These are phyloP conservation scores for Anarhynchus alexandrinus DNA, from an alignment of 2,113 vertebrate genomes.

Conservation along the genomic window DNA sequence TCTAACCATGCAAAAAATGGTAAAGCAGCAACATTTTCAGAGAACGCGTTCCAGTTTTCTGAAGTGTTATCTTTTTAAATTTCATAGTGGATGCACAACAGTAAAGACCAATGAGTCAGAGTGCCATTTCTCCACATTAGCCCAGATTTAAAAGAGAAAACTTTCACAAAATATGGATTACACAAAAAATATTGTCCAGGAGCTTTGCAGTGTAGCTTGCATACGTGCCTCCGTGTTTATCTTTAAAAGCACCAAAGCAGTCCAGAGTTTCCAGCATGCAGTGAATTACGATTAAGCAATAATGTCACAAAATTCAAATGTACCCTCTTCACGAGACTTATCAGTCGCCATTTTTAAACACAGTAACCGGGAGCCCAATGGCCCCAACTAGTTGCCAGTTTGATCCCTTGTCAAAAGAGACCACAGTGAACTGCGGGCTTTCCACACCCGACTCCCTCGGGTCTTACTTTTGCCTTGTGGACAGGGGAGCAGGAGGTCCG, in stretches of 20 bases:
- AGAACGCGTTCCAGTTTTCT: background rate
- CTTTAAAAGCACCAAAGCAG: background rate
- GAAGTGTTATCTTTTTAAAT: background rate
- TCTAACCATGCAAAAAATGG: background rate
- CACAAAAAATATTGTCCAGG: background rate
- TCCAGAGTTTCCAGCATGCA: background rate
- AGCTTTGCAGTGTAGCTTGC: background rate
- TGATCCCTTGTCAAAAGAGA: background rate
- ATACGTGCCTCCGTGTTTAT: background rate
- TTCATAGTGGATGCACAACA: background rate
- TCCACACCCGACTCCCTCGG: background rate
- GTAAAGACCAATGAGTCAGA: background rate
- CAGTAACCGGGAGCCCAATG: background rate
- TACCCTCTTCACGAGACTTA: background rate
- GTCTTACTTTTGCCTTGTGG: background rate
- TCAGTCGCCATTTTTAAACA: background rate
- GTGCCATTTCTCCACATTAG: background rate
- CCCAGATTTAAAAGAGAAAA: background rate
- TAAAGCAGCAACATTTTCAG: background rate
- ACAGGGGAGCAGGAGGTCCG: rapidly evolving
- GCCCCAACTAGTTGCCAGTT: background rate
- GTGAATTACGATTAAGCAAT: background rate
- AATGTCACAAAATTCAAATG: rapidly evolving
- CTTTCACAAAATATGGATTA: background rate
- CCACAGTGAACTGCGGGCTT: background rate